These are phyloP conservation scores for Gallirallus australis DNA, from an alignment of 2,797 vertebrate genomes.

Conservation along the genomic window DNA sequence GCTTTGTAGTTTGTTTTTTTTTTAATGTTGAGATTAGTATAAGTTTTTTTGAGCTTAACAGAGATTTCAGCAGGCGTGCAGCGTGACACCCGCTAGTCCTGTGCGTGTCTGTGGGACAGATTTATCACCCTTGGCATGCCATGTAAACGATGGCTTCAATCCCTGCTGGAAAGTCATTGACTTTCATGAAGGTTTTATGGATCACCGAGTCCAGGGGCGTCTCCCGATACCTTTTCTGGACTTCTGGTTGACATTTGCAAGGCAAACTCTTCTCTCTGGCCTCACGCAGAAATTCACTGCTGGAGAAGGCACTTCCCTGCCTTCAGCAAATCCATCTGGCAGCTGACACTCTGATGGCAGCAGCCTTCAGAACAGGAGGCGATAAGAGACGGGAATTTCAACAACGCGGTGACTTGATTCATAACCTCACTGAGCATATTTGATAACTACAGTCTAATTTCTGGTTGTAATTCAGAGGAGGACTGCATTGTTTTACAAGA, in stretches of 20 bases:
- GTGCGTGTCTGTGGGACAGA: background rate
- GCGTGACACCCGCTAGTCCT: background rate
- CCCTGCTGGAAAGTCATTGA: constrained; percentile 62
- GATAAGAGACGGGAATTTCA: constrained; percentile 64
- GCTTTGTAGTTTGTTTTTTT: background rate
- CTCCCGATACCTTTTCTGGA: constrained; percentile 50
- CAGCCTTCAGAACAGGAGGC: constrained; percentile 24
- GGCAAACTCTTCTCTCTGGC: constrained; percentile 60
- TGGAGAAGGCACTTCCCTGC: constrained; percentile 61
- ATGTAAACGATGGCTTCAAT: constrained; percentile 57
- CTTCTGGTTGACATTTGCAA: constrained; percentile 70
- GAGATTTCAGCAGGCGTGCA: background rate
- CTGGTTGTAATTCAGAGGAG: constrained; percentile 72
- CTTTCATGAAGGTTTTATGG: constrained; percentile 76
- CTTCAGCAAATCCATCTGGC: constrained; percentile 58
- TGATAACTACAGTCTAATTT: constrained; percentile 75
- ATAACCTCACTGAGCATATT: constrained; percentile 71
- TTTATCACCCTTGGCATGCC: constrained; percentile 39
- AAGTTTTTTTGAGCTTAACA: constrained; percentile 46
- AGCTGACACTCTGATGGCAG: constrained; percentile 5
- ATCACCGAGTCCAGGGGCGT: constrained; percentile 44
- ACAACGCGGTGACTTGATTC: constrained; percentile 68
- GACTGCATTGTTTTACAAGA: constrained; percentile 76
- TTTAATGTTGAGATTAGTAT: background rate
- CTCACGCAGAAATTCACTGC: constrained; percentile 57